phyloP scores from a whole-genome alignment of 2,113 vertebrate genomes.

The Cervus canadensis region DNA sequence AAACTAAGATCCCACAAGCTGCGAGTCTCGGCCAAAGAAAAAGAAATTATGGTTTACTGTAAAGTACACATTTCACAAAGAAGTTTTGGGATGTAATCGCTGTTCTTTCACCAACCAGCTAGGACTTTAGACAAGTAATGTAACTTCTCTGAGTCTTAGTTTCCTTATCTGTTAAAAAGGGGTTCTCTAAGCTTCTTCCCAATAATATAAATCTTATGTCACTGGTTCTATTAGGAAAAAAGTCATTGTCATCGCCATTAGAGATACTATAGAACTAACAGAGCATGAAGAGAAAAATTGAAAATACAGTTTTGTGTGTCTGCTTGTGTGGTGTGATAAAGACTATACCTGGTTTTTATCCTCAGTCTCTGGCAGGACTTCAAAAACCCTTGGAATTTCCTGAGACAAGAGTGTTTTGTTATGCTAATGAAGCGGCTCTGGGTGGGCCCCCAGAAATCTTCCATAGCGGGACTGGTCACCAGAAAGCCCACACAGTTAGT shows the following conservation, averaged over 20 bases:
- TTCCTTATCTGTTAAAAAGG: not conserved
- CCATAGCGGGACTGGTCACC: not conserved
- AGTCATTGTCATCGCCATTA: not conserved
- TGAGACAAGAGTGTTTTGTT: not conserved
- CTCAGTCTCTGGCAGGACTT: not conserved
- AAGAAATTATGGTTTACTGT: not conserved
- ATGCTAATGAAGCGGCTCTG: not conserved
- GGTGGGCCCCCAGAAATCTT: not conserved
- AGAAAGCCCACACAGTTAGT: not conserved
- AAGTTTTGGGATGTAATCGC: not conserved
- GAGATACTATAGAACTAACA: not conserved
- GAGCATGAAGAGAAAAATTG: not conserved
- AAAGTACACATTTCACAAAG: not conserved
- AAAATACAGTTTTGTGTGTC: not conserved
- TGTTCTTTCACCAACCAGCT: not conserved
- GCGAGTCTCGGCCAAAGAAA: not conserved
- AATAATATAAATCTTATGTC: not conserved
- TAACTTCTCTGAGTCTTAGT: not conserved
- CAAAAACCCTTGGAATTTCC: not conserved
- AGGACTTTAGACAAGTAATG: not conserved
- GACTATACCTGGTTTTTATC: not conserved
- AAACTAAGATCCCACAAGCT: not conserved
- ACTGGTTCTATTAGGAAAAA: not conserved
- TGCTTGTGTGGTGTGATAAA: not conserved
- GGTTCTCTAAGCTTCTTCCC: not conserved